A percentile compares a stretch with the other conserved stretches of the same genome.
Conservation (phyloP, 2,797 vertebrate genomes). For the Eulemur rubriventer region DNA sequence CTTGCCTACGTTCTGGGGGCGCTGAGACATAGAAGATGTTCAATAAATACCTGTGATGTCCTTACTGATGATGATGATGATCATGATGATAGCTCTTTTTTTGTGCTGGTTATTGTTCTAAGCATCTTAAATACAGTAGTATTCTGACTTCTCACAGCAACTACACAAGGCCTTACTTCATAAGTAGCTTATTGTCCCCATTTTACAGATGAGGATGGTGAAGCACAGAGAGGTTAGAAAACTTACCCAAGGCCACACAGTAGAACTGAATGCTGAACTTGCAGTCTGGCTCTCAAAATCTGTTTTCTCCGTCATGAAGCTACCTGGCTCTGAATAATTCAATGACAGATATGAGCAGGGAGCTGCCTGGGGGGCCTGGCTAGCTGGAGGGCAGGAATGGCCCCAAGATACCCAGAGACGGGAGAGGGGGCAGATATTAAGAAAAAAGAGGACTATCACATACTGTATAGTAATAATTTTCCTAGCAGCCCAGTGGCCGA, state of each 20-base stretch:
- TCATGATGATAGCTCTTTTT: neutral
- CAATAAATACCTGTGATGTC: neutral
- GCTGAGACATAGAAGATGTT: neutral
- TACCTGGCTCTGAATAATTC: neutral
- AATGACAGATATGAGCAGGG: neutral
- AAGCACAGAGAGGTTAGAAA: neutral
- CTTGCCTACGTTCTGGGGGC: neutral
- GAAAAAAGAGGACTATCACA: neutral
- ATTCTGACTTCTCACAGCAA: neutral
- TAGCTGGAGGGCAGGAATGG: neutral
- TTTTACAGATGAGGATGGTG: neutral
- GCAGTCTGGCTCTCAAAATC: neutral
- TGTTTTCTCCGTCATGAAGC: neutral
- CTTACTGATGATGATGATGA: no score
- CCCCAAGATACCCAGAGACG: neutral
- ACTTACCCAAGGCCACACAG: neutral
- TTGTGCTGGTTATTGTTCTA: neutral
- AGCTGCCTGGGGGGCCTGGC: no score
- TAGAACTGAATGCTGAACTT: neutral
- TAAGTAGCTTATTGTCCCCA: no score
- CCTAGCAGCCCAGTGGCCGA: neutral
- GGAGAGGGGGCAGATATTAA: neutral
- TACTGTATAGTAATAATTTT: neutral
- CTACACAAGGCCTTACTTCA: neutral
- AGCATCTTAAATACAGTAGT: neutral